phyloP scores from a whole-genome alignment of 1,140 invertebrate species.

The Saccostrea cuccullata region DNA sequence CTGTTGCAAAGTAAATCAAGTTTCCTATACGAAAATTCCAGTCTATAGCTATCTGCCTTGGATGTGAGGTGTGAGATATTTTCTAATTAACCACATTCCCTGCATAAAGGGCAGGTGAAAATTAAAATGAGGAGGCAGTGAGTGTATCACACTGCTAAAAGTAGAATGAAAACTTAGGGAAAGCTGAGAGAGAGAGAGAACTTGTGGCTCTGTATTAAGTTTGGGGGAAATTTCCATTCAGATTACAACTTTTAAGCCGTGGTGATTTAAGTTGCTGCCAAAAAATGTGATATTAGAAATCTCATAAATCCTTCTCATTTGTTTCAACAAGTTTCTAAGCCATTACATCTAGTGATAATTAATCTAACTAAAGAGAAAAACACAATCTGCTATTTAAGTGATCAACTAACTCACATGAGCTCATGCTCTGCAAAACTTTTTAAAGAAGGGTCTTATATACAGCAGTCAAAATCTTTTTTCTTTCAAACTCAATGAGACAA shows the following conservation, averaged over 20 bases:
- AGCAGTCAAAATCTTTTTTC: too few relatives aligned
- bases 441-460: too few relatives aligned
- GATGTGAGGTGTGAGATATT: not conserved
- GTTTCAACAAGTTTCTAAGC: constrained; percentile 12
- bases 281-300: not conserved
- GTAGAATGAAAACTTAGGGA: too few relatives aligned
- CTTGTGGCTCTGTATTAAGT: not conserved
- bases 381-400: not conserved
- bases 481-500: too few relatives aligned
- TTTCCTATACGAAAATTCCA: not conserved
- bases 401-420: not conserved
- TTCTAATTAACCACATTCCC: constrained; percentile 7
- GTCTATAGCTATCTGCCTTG: not conserved
- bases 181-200: not conserved
- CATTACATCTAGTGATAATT: constrained; percentile 28
- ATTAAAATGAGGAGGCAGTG: not conserved
- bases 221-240: not conserved
- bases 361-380: constrained; percentile 22
- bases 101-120: not conserved
- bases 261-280: not conserved
- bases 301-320: not conserved
- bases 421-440: too few relatives aligned
- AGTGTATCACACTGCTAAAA: too few relatives aligned
- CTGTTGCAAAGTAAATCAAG: not conserved
- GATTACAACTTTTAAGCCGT: not conserved